Base-by-base conservation (phyloP, 1,140 invertebrate genomes). In the Mamestra configurata region DNA sequence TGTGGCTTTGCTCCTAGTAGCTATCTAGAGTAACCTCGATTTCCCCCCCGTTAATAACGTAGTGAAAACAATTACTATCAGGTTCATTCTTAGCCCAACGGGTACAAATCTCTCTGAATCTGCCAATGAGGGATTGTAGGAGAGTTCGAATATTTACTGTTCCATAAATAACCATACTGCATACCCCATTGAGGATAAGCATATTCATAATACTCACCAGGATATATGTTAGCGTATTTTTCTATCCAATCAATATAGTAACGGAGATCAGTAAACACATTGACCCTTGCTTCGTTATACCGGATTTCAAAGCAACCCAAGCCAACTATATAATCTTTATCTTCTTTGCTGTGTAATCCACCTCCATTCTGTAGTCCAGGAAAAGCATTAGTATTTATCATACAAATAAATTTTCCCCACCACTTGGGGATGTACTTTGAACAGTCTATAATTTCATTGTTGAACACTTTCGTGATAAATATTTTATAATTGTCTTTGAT, bases 401-500 rank as follows among this genome's bases (percentile, higher is more conserved):
- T 40, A 40, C 91, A 93, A 40, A 93, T 92, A 71, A 92, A 92
- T 82, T 93, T 92, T 0, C 90, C 90, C 91, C 91, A 93, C 84
- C 85, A 93, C 75, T 93, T 93, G 0, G 89, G 89, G 0, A 92
- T 20, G 53, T 89, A 89, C 46, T 80, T 88, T 0, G 88, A 90
- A 61, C 91, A 93, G 66, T 93, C 90, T 0, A 89, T 81, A 0
- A 93, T 77, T 0, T 84, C 37, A 0, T 35, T 11, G 55, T 20
- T 85, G 0, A 53, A 51, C 3, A 71, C 18, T 0, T 18, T 10
- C 11, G 18, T 59, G 40, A 80, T 86, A 35, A 78, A 83, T 24
- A 92, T 91, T 49, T 89, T 87, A 64, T 91, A 93, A 73, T 91
- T 92, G 64, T 90, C 81, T 20, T 76, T 22, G 4, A 92, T 83